phyloP scores from a whole-genome alignment of 2,113 vertebrate species.

The Mirounga angustirostris region DNA sequence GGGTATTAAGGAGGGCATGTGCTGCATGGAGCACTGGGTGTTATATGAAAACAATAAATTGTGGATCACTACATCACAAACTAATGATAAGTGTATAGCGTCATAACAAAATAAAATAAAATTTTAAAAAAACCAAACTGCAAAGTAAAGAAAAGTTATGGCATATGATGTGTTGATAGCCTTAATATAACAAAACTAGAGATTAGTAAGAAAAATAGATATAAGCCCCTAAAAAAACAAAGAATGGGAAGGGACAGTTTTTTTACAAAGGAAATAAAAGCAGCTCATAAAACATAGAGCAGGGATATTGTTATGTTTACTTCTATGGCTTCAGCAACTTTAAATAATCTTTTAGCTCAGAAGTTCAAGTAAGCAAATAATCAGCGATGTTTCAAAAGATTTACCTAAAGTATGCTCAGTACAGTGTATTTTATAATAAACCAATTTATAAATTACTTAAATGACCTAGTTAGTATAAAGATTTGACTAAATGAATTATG shows the following conservation, averaged over 20 bases:
- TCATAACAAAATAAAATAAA: too few species aligned
- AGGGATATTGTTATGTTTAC: background rate
- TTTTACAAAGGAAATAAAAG: background rate
- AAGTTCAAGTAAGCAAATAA: conserved; percentile 26
- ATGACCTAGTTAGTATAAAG: background rate
- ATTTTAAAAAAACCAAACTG: background rate
- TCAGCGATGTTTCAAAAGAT: background rate
- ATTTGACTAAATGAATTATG: conserved; percentile 7
- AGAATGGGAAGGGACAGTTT: background rate
- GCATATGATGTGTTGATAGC: background rate
- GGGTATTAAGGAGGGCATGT: too few species aligned
- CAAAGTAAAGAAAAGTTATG: background rate
- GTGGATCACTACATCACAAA: too few species aligned
- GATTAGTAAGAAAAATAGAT: background rate
- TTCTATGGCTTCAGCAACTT: background rate
- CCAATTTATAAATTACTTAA: background rate
- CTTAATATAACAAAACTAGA: background rate
- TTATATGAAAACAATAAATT: too few species aligned
- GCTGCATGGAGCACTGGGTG: too few species aligned
- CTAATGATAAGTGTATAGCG: too few species aligned
- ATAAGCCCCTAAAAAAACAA: background rate
- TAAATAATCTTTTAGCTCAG: background rate
- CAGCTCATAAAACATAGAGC: background rate
- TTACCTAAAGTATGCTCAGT: background rate
- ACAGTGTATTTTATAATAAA: background rate